Conservation (phyloP, 1,140 invertebrate genomes). For the Arion vulgaris region DNA sequence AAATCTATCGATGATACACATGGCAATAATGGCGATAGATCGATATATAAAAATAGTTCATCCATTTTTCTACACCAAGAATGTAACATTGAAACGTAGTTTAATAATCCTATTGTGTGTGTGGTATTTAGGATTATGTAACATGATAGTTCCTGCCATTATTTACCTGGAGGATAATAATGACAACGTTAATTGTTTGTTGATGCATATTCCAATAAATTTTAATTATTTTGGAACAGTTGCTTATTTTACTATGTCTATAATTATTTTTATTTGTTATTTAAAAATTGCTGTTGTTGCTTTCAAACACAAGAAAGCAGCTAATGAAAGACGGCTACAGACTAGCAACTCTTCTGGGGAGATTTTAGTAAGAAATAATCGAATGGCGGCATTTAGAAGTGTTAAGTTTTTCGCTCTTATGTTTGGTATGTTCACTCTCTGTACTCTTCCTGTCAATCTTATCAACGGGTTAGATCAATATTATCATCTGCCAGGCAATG, state of each 20-base stretch:
- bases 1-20: background rate
- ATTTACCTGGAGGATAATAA: background rate
- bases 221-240: background rate
- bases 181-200: background rate
- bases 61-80: background rate
- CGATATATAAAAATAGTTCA: background rate
- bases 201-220: background rate
- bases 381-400: background rate
- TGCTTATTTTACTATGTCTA: background rate
- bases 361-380: background rate
- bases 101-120: background rate
- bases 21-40: background rate
- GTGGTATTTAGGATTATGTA: background rate
- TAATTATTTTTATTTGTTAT: background rate
- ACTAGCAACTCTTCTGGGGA: background rate
- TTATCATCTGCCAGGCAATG: background rate
- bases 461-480: background rate
- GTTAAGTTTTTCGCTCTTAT: background rate
- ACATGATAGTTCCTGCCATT: background rate
- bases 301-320: constrained; percentile 5
- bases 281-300: background rate
- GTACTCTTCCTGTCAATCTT: background rate
- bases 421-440: background rate
- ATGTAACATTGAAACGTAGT: background rate
- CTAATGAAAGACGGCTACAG: background rate